These are phyloP conservation scores for Apamea monoglypha DNA, from an alignment of 2,888 invertebrate genomes.

Conservation along the genomic window DNA sequence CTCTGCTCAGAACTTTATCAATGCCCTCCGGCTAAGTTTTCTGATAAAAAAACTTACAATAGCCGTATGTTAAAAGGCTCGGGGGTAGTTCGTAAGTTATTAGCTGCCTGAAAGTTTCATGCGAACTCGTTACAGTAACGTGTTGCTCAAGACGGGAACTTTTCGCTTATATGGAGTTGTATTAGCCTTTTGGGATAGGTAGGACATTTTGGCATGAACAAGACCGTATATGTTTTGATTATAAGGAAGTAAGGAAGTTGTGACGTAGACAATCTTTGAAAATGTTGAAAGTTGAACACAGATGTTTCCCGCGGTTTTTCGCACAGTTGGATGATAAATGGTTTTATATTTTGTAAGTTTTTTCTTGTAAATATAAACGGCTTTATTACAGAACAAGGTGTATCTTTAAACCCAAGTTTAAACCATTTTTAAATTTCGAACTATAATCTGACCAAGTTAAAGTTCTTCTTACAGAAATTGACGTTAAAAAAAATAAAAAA, in stretches of 20 bases:
- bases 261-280: not conserved
- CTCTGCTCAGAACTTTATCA: conserved; percentile 45
- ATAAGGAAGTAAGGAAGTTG: not conserved
- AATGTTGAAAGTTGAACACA: not conserved
- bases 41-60: conserved; percentile 50
- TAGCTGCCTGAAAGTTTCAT: conserved; percentile 50
- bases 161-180: conserved; percentile 38
- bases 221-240: not conserved
- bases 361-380: not conserved
- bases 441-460: not conserved
- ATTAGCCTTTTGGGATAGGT: conserved; percentile 16
- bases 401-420: not conserved
- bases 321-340: not conserved
- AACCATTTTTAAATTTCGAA: not conserved
- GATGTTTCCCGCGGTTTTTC: not conserved
- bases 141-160: conserved; percentile 43
- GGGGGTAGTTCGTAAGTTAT: conserved; percentile 55
- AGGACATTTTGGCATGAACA: not conserved
- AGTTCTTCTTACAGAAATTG: not conserved
- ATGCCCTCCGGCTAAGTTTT: conserved; percentile 38
- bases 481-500: no score
- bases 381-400: not conserved
- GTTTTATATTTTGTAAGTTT: not conserved
- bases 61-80: conserved; percentile 43
- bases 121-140: conserved; percentile 48